phyloP scores from a whole-genome alignment of 2,797 vertebrate species.

The Anguilla anguilla region DNA sequence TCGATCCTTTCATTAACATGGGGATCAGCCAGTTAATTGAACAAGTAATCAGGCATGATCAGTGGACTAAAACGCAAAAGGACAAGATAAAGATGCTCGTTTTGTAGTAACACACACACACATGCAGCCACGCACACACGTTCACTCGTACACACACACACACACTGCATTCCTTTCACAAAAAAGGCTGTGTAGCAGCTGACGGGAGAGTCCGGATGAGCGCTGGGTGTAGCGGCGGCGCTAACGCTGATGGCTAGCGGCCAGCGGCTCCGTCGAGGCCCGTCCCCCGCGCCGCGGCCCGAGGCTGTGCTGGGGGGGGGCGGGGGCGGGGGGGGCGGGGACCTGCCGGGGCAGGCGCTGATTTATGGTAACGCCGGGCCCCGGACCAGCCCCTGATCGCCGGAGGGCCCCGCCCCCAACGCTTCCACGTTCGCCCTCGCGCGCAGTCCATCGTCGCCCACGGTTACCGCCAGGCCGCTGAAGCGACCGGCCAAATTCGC shows the following conservation, averaged over 20 bases:
- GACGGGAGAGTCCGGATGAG: background rate
- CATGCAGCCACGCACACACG: no score
- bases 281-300: no score
- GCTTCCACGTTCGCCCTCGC: background rate
- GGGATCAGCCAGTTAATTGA: background rate
- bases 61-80: background rate
- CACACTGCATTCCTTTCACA: background rate
- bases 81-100: background rate
- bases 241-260: background rate
- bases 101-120: background rate
- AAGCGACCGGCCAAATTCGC: background rate
- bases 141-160: background rate
- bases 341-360: background rate
- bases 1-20: background rate
- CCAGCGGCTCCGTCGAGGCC: no score
- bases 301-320: background rate
- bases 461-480: background rate
- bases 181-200: background rate
- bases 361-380: background rate
- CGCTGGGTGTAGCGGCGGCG: background rate
- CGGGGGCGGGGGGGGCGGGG: background rate
- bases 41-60: background rate
- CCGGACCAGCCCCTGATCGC: background rate
- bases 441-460: background rate
- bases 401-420: background rate